Evolutionary conservation across 2,113 vertebrate genomes (phyloP).

Genomic region (Otocyon megalotis): DNA sequence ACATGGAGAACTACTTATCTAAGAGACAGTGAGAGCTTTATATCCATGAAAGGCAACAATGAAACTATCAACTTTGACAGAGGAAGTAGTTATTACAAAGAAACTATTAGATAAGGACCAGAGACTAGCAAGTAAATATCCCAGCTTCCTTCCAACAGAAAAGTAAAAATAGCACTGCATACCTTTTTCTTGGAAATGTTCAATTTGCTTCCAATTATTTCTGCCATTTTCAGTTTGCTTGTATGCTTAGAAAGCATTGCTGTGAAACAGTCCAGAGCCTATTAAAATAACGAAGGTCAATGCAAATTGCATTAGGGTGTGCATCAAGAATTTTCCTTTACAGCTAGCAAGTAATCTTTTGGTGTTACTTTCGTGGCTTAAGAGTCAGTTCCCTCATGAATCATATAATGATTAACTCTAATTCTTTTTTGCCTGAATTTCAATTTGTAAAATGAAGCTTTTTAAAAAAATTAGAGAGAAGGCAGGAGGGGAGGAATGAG

Average conservation of each 20-base stretch:
- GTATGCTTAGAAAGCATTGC: slow-evolving; percentile 93
- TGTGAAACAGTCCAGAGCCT: slow-evolving; percentile 99
- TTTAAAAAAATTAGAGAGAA: neutral
- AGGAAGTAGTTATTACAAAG: neutral
- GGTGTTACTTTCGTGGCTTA: neutral
- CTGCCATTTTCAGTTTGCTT: slow-evolving; percentile 92
- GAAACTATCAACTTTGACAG: neutral
- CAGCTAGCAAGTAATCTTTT: neutral
- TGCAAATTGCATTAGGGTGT: neutral
- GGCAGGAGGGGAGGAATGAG: too few species aligned
- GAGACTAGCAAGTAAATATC: neutral
- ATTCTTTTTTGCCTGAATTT: slow-evolving; percentile 15
- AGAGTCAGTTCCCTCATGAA: neutral
- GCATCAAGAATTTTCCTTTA: neutral
- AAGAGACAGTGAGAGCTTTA: neutral
- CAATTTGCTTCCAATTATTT: slow-evolving; percentile 95
- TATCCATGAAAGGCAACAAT: neutral
- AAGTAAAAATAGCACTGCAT: slow-evolving; percentile 31
- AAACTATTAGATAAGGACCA: neutral
- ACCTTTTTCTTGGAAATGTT: slow-evolving; percentile 99
- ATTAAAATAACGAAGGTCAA: slow-evolving; percentile 68
- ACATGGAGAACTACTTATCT: neutral
- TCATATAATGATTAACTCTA: neutral
- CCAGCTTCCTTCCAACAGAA: neutral
- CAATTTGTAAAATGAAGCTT: neutral